Evolutionary conservation across 2,113 vertebrate species (phyloP).

Genomic region (Amia ocellicauda): DNA sequence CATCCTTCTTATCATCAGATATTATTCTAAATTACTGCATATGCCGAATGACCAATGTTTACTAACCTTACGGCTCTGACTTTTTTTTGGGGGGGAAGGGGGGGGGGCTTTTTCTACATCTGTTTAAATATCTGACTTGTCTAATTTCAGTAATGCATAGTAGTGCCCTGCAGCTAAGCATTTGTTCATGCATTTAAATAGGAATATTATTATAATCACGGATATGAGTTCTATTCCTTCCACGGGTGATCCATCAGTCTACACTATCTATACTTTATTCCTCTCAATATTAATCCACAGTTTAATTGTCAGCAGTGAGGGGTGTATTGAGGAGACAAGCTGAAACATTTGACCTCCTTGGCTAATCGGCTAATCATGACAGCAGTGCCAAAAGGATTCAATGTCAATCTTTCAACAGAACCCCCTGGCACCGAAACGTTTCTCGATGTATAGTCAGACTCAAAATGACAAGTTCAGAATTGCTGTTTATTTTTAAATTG

Average conservation of each 20-base stretch:
- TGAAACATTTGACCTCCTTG: slow-evolving; percentile 46
- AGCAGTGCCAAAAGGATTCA: slow-evolving; percentile 46
- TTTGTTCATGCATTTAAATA: slow-evolving; percentile 96
- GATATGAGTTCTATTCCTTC: slow-evolving; percentile 76
- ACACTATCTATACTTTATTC: slow-evolving; percentile 31
- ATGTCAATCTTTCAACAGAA: slow-evolving; percentile 31
- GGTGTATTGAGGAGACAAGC: slow-evolving; percentile 39
- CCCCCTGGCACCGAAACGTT: slow-evolving; percentile 26
- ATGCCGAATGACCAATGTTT: not conserved
- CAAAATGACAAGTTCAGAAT: too few species aligned
- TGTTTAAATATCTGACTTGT: slow-evolving; percentile 30
- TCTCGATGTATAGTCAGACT: slow-evolving; percentile 30
- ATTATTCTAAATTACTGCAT: slow-evolving; percentile 28
- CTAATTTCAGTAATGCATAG: slow-evolving; percentile 25
- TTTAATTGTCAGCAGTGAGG: slow-evolving; percentile 45
- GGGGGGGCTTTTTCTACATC: slow-evolving; percentile 34
- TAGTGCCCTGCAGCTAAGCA: slow-evolving; percentile 77
- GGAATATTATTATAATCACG: slow-evolving; percentile 91
- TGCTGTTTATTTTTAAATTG: too few species aligned
- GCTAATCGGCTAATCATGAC: slow-evolving; percentile 42
- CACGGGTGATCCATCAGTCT: slow-evolving; percentile 69
- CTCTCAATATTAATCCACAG: slow-evolving; percentile 49
- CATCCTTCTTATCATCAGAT: slow-evolving; percentile 4
- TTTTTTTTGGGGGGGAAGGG: slow-evolving; percentile 12
- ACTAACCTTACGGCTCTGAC: not conserved